Conservation (phyloP, 2,888 invertebrate genomes). For the Tenthredo scrophulariae region DNA sequence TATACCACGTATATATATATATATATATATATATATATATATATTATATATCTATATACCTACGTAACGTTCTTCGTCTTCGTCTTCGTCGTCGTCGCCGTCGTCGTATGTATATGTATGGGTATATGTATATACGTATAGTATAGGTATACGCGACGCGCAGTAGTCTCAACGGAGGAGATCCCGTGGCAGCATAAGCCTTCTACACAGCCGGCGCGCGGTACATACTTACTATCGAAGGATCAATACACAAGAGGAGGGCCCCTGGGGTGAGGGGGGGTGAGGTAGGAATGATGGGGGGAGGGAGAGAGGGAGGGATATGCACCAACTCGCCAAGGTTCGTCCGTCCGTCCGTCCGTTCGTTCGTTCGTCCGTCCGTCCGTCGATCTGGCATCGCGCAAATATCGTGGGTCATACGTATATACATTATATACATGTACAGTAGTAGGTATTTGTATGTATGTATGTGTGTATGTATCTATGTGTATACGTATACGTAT, state of each 20-base stretch:
- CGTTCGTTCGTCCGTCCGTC: conserved; percentile 18
- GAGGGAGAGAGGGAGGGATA: conserved; percentile 50
- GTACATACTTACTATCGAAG: conserved; percentile 72
- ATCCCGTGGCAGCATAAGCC: conserved; percentile 57
- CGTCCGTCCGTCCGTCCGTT: conserved; percentile 16
- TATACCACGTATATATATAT: background rate
- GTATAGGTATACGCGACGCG: conserved; percentile 49
- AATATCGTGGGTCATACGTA: conserved; percentile 42
- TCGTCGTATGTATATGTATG: background rate
- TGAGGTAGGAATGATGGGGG: conserved; percentile 35
- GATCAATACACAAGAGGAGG: conserved; percentile 67
- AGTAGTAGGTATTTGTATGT: background rate
- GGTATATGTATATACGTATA: background rate
- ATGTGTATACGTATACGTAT: background rate
- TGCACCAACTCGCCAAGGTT: conserved; percentile 44
- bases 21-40: too few species aligned
- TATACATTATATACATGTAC: background rate
- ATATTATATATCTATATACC: background rate
- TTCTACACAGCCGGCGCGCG: conserved; percentile 62
- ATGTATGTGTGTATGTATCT: background rate
- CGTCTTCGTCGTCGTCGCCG: background rate
- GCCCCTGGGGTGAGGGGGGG: conserved; percentile 49
- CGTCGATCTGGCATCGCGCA: conserved; percentile 40
- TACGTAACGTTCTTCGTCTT: background rate
- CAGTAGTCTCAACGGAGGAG: conserved; percentile 51